phyloP scores from a whole-genome alignment of 2,797 vertebrate genomes.

The Eupleurogrammus muticus region DNA sequence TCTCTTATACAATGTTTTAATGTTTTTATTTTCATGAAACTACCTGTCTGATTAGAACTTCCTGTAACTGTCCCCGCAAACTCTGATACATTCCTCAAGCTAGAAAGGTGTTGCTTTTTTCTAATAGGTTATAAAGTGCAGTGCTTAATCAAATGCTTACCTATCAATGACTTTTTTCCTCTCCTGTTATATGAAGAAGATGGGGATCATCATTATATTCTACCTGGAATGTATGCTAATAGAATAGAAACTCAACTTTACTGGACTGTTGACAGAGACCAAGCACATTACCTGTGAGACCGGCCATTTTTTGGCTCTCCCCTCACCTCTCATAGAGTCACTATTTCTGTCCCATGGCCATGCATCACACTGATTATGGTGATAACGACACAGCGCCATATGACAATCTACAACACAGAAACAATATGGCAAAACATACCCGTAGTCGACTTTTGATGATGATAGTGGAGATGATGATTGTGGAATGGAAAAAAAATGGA shows the following conservation, averaged over 20 bases:
- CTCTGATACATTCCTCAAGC: slow-evolving; percentile 83
- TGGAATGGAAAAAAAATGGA: slow-evolving; percentile 45
- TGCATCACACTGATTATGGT: slow-evolving; percentile 35
- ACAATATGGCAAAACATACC: slow-evolving; percentile 18
- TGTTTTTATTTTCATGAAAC: slow-evolving; percentile 69
- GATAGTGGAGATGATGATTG: slow-evolving; percentile 55
- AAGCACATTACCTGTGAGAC: slow-evolving; percentile 74
- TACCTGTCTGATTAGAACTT: slow-evolving; percentile 76
- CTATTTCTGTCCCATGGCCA: slow-evolving; percentile 51
- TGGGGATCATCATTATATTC: slow-evolving; percentile 49
- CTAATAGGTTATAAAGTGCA: slow-evolving; percentile 52
- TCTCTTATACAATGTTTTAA: slow-evolving; percentile 63
- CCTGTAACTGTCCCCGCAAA: slow-evolving; percentile 63
- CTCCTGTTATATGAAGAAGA: slow-evolving; percentile 56
- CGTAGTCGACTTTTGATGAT: slow-evolving; percentile 39
- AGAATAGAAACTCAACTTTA: slow-evolving; percentile 53
- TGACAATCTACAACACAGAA: slow-evolving; percentile 58
- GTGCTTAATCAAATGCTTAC: slow-evolving; percentile 54
- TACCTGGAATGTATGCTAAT: slow-evolving; percentile 74
- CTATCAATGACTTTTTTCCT: slow-evolving; percentile 46
- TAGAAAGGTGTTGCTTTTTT: slow-evolving; percentile 59
- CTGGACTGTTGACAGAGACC: slow-evolving; percentile 74
- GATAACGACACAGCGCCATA: slow-evolving; percentile 37
- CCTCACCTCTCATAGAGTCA: slow-evolving; percentile 45
- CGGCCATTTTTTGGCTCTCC: slow-evolving; percentile 37